A percentile compares a stretch with the other conserved stretches of the same genome.
phyloP scores from a whole-genome alignment of 2,888 invertebrate species.

The Drosophila melanosoma region DNA sequence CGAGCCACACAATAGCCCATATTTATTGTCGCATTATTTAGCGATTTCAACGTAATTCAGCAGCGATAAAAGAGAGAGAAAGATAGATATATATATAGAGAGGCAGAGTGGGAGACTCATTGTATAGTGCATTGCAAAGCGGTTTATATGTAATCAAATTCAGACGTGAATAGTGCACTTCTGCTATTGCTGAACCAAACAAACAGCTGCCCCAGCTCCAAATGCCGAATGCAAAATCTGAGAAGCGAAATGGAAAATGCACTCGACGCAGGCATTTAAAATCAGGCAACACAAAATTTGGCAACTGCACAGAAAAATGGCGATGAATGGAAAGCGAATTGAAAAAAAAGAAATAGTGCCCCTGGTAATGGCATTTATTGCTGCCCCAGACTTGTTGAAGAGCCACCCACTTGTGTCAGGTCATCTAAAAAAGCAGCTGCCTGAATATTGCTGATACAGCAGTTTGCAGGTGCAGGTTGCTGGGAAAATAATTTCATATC shows the following conservation, averaged over 20 bases:
- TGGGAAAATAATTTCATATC: conserved; percentile 21
- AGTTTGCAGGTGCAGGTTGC: conserved; percentile 36
- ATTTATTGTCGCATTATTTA: conserved; percentile 76
- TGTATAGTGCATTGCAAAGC: conserved; percentile 4
- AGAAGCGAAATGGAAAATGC: conserved; percentile 34
- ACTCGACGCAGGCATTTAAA: conserved; percentile 21
- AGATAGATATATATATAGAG: not conserved
- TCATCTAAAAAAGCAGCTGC: conserved; percentile 8
- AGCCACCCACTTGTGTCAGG: conserved; percentile 12
- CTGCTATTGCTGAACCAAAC: conserved; percentile 32
- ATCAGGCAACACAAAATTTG: conserved; percentile 47
- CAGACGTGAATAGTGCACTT: conserved; percentile 25
- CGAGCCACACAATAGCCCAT: conserved; percentile 64
- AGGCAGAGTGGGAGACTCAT: not conserved
- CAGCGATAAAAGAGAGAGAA: conserved; percentile 9
- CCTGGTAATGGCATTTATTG: conserved; percentile 1
- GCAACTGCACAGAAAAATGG: conserved; percentile 18
- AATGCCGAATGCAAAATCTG: conserved; percentile 22
- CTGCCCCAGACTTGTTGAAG: conserved; percentile 16
- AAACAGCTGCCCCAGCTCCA: conserved; percentile 38
- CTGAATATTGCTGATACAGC: not conserved
- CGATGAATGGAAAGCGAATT: conserved; percentile 9
- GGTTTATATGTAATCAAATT: conserved; percentile 39
- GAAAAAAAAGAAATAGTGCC: conserved; percentile 6
- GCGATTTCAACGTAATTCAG: conserved; percentile 68